Percentiles rank a stretch among this genome's conserved stretches.
These are phyloP conservation scores for Blastobasis adustella DNA, from an alignment of 2,888 invertebrate genomes.

Conservation along the genomic window DNA sequence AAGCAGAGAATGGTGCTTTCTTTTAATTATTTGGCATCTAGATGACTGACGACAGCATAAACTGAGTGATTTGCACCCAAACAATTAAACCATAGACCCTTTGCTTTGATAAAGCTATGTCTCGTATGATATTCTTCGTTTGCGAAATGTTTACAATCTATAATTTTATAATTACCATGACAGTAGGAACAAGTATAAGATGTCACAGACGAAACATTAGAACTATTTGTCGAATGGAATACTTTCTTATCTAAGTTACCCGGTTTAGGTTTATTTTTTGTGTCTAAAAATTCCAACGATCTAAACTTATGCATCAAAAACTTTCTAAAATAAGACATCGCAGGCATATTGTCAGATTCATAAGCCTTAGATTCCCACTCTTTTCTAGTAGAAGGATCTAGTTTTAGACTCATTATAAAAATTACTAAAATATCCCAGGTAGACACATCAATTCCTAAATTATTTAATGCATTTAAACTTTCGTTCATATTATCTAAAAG, in stretches of 20 bases:
- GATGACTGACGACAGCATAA: conserved; percentile 9
- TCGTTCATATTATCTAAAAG: conserved; percentile 11
- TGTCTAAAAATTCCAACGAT: conserved; percentile 15
- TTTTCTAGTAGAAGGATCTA: conserved; percentile 14
- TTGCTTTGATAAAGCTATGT: conserved; percentile 14
- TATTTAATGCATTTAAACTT: conserved; percentile 9
- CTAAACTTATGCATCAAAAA: conserved; percentile 16
- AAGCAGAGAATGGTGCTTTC: conserved; percentile 16
- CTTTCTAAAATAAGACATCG: conserved; percentile 12
- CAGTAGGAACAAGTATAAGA: conserved; percentile 15
- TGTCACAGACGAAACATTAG: not conserved
- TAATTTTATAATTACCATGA: conserved; percentile 16
- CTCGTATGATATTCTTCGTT: conserved; percentile 10
- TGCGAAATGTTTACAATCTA: conserved; percentile 16
- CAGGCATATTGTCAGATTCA: conserved; percentile 14
- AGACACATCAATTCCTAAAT: too few relatives aligned
- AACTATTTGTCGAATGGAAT: not conserved
- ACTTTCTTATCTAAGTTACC: not conserved
- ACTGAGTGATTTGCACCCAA: conserved; percentile 16
- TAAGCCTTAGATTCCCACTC: conserved; percentile 15
- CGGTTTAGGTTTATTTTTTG: conserved; percentile 1
- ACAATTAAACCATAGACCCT: conserved; percentile 20
- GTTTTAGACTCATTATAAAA: conserved; percentile 10
- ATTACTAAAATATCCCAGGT: conserved; percentile 19
- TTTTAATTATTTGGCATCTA: conserved; percentile 13